Evolutionary conservation across 2,797 vertebrate genomes (phyloP).

Genomic region (Takifugu ocellatus): DNA sequence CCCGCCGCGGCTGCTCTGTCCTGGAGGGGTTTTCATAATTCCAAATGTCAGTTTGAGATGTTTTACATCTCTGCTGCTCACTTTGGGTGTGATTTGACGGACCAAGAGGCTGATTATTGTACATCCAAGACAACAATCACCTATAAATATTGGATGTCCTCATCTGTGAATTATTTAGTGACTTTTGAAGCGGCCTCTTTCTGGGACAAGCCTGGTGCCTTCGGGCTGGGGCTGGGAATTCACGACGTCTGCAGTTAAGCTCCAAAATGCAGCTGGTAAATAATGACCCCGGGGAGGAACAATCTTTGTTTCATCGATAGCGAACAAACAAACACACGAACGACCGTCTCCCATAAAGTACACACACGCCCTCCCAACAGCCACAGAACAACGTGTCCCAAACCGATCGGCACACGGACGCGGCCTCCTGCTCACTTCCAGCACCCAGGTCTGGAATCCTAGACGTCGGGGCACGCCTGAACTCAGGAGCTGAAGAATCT

Average conservation of each 20-base stretch:
- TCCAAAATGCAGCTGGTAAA: slow-evolving; percentile 16
- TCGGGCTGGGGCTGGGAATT: not conserved
- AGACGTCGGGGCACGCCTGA: too few species aligned
- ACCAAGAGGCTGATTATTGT: slow-evolving; percentile 21
- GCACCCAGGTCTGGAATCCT: too few species aligned
- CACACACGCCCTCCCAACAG: slow-evolving; percentile 10
- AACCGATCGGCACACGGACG: slow-evolving; percentile 26
- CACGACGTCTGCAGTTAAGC: slow-evolving; percentile 9
- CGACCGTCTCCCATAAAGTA: not conserved
- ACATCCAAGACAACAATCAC: slow-evolving; percentile 35
- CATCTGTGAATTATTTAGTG: slow-evolving; percentile 61
- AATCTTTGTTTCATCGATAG: slow-evolving; percentile 13
- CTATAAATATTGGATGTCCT: slow-evolving; percentile 60
- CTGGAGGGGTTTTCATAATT: slow-evolving; percentile 1
- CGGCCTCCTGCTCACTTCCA: not conserved
- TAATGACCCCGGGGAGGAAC: slow-evolving; percentile 15
- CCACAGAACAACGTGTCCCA: slow-evolving; percentile 51
- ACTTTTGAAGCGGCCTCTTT: slow-evolving; percentile 21
- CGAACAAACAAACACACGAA: slow-evolving; percentile 12
- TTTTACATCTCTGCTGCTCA: not conserved
- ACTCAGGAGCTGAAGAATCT: too few species aligned
- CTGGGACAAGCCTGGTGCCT: slow-evolving; percentile 31
- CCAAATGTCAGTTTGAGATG: not conserved
- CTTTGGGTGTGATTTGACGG: not conserved
- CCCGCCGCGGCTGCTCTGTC: slow-evolving; percentile 6